Conservation (phyloP, 2,888 invertebrate species). For the Pollenia amentaria region DNA sequence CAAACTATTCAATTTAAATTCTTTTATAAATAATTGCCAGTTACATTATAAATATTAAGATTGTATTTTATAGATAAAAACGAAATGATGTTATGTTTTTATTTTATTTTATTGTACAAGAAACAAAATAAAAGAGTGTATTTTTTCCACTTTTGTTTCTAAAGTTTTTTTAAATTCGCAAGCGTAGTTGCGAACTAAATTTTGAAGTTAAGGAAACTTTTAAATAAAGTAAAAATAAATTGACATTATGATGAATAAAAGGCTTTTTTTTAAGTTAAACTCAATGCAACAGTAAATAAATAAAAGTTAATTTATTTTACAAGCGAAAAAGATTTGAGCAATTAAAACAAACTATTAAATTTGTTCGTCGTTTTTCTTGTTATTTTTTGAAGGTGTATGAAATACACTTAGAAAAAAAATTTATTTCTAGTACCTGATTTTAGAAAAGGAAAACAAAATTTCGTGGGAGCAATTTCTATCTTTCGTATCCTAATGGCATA, state of each 20-base stretch:
- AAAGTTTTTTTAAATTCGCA: slow-evolving; percentile 12
- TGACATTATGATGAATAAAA: not conserved
- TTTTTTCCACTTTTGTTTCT: not conserved
- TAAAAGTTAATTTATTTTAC: slow-evolving; percentile 12
- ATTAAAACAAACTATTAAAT: slow-evolving; percentile 22
- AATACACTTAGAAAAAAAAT: too few relatives aligned
- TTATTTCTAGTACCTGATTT: too few relatives aligned
- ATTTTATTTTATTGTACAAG: not conserved
- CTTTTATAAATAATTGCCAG: slow-evolving; percentile 49
- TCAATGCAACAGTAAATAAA: slow-evolving; percentile 12
- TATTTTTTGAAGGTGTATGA: too few relatives aligned
- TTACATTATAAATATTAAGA: slow-evolving; percentile 29
- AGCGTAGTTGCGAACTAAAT: not conserved
- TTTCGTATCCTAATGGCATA: too few relatives aligned
- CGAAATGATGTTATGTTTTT: not conserved
- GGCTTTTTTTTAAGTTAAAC: not conserved
- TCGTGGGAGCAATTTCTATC: too few relatives aligned
- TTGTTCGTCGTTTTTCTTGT: too few relatives aligned
- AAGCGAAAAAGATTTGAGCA: slow-evolving; percentile 3
- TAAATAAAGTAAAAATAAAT: not conserved
- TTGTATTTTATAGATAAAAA: slow-evolving; percentile 38
- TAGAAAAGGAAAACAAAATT: too few relatives aligned
- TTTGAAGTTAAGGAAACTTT: not conserved
- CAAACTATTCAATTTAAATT: slow-evolving; percentile 42
- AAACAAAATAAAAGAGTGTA: not conserved